These are phyloP conservation scores for Tautogolabrus adspersus DNA, from an alignment of 2,113 vertebrate species.

Conservation along the genomic window DNA sequence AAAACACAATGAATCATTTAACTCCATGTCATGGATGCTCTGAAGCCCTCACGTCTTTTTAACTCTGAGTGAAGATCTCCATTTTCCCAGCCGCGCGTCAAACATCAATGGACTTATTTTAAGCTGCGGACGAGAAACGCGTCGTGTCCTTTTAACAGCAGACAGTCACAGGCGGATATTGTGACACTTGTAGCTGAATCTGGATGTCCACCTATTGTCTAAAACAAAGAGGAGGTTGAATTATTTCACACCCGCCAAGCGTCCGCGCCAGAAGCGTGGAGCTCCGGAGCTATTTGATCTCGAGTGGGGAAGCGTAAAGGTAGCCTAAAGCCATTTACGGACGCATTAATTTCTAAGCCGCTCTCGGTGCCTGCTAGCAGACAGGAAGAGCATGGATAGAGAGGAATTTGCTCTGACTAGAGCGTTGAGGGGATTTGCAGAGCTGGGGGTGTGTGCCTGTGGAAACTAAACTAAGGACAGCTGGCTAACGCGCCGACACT, in stretches of 20 bases:
- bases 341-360: slow-evolving; percentile 80
- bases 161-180: slow-evolving; percentile 20
- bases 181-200: slow-evolving; percentile 76
- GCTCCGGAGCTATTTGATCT: slow-evolving; percentile 67
- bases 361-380: slow-evolving; percentile 54
- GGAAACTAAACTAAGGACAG: slow-evolving; percentile 70
- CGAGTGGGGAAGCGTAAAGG: slow-evolving; percentile 57
- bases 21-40: background rate
- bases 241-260: slow-evolving; percentile 39
- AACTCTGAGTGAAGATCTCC: slow-evolving; percentile 2
- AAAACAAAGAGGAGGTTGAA: background rate
- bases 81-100: background rate
- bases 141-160: background rate
- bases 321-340: slow-evolving; percentile 77
- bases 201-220: background rate
- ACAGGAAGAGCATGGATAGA: slow-evolving; percentile 80
- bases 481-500: slow-evolving; percentile 1
- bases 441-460: slow-evolving; percentile 57
- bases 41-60: too few relatives aligned
- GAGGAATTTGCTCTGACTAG: slow-evolving; percentile 73
- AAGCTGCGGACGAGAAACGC: background rate
- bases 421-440: slow-evolving; percentile 73
- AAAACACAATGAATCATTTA: slow-evolving; percentile 10
- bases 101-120: slow-evolving; percentile 22
- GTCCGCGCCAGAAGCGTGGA: slow-evolving; percentile 38